Evolutionary conservation across 2,797 vertebrate species (phyloP), one percentile per base, ranked within the genome.

Genomic region (Alfaro cultratus): DNA sequence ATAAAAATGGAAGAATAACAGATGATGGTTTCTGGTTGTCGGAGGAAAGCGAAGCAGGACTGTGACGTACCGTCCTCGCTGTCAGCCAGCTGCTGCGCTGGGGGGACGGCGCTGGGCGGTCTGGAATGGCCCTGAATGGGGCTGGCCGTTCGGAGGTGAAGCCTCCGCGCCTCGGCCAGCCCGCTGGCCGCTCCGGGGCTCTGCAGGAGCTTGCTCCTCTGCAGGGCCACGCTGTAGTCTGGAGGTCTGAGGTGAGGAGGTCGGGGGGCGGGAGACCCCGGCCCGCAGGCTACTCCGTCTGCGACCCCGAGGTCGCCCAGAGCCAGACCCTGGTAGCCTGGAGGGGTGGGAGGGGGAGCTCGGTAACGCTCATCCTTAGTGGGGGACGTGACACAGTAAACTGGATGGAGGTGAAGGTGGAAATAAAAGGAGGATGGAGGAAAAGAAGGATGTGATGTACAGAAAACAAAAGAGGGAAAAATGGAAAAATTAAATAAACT

Each of bases 351-450:
- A 93, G 98, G 98, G 85, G 98, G 97, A 90, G 97, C 97, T 94
- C 97, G 97, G 96, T 97, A 98, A 96, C 97, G 97, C 96, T 97
- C 97, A 83, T 98, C 98, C 96, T 97, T 98, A 96, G 97, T 94
- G 93, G 97, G 96, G 93, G 98, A 98, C 83, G 98, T 99, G 94
- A 99, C 95, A 97, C 98, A 99, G 95, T 99, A 99, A 94, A 99
- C 98, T 99, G 96, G 96, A 91, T 95, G 93, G 87, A 89, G 76
- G 95, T 94, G 94, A 84, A 92, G 95, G 90, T 88, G 87, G 93
- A 96, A 87, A 84, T 47, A 82, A 81, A 75, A 41, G 39, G 53
- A 91, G 91, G 76, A 41, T 77, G 86, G 79, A 78, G 78, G 3
- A 49, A 79, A 83, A 74, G 41, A 73, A 68, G 46, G 49, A 15